Evolutionary conservation across 2,113 vertebrate genomes (phyloP).

Genomic region (Zosterops borbonicus): DNA sequence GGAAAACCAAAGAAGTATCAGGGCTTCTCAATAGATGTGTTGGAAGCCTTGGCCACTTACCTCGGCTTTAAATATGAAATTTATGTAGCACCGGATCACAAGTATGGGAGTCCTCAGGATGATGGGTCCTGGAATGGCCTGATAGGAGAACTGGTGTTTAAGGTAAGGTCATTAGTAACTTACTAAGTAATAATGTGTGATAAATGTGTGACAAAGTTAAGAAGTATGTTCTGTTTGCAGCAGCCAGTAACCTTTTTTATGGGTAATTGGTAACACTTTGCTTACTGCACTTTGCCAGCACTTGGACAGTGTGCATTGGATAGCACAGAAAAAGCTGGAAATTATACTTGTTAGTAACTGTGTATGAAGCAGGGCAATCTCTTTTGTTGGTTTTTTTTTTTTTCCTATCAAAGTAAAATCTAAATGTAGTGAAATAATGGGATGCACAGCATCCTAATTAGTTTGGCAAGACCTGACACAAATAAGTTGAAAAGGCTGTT

Average conservation of each 20-base stretch:
- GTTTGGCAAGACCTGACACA: constrained; percentile 21
- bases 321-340: neutral
- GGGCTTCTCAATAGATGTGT: constrained; percentile 94
- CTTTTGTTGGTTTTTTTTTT: constrained; percentile 29
- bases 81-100: constrained; percentile 94
- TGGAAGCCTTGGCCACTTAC: constrained; percentile 94
- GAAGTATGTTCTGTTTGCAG: neutral
- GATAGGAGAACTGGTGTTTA: constrained; percentile 94
- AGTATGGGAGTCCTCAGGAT: constrained; percentile 91
- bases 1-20: constrained; percentile 98
- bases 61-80: constrained; percentile 98
- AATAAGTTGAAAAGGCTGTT: constrained; percentile 17
- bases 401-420: neutral
- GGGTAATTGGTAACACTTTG: neutral
- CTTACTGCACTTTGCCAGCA: neutral
- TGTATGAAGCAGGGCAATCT: neutral
- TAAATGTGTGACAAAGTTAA: neutral
- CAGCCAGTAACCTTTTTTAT: neutral
- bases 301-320: neutral
- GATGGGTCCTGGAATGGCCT: constrained; percentile 96
- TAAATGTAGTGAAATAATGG: neutral
- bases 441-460: constrained; percentile 1
- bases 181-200: neutral
- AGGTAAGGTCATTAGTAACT: constrained; percentile 78
- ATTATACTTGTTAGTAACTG: neutral